A percentile compares a stretch with the other conserved stretches of the same genome.
These are phyloP conservation scores for Drosophila littoralis DNA, from an alignment of 1,140 invertebrate genomes.

Conservation along the genomic window DNA sequence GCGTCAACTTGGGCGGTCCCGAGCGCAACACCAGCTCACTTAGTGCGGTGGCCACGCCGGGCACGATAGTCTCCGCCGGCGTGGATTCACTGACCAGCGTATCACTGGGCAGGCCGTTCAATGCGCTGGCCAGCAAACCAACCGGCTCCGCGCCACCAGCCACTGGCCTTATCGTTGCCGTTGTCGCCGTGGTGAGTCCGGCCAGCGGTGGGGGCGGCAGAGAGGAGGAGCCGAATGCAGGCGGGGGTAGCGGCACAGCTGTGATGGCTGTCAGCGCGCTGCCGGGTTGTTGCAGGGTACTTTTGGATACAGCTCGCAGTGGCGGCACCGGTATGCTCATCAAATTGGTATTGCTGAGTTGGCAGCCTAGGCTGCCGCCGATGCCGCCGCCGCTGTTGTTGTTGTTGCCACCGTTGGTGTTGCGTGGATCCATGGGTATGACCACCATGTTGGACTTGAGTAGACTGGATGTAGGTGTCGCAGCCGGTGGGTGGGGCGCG, in stretches of 20 bases:
- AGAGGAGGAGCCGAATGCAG: not conserved
- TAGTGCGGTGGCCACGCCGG: constrained; percentile 70
- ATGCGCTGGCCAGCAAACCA: constrained; percentile 49
- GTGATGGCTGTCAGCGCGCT: not conserved
- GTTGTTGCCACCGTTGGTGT: constrained; percentile 6
- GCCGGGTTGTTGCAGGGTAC: constrained; percentile 49
- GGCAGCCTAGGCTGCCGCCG: constrained; percentile 8
- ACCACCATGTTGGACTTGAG: constrained; percentile 78
- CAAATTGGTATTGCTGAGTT: constrained; percentile 38
- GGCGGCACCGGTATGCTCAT: constrained; percentile 76
- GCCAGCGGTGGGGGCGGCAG: constrained; percentile 65
- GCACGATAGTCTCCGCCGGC: constrained; percentile 57
- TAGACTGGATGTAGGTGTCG: constrained; percentile 49
- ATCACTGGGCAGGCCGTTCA: constrained; percentile 57
- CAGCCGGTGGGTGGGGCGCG: not conserved
- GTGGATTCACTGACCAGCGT: constrained; percentile 30
- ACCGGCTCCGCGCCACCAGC: constrained; percentile 16
- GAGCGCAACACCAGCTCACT: constrained; percentile 77
- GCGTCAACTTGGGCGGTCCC: constrained; percentile 84
- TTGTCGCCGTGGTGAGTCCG: constrained; percentile 50
- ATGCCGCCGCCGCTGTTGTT: not conserved
- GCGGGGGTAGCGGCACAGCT: not conserved
- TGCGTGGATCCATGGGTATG: constrained; percentile 64
- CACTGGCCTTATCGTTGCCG: constrained; percentile 2
- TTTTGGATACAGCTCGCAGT: constrained; percentile 72